phyloP scores from a whole-genome alignment of 2,888 invertebrate species.

The Oscheius sp. region DNA sequence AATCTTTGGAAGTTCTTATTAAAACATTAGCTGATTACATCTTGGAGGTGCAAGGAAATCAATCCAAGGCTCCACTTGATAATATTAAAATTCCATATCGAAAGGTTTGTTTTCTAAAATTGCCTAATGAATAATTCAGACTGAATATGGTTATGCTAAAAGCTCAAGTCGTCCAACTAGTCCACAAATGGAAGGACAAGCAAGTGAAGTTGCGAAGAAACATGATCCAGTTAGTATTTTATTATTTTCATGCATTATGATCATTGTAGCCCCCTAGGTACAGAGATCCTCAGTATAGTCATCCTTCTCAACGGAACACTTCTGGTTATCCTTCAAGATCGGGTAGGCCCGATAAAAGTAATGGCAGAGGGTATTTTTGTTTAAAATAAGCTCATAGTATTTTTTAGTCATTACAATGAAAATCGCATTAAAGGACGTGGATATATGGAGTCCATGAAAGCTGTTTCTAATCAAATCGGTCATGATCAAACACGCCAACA shows the following conservation, averaged over 20 bases:
- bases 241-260: neutral
- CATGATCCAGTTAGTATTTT: neutral
- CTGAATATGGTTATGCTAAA: neutral
- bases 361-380: neutral
- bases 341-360: neutral
- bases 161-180: neutral
- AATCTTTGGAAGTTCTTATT: neutral
- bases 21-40: conserved; percentile 3
- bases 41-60: neutral
- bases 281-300: conserved; percentile 8
- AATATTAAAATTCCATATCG: neutral
- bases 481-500: neutral
- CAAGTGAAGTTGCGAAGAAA: neutral
- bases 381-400: neutral
- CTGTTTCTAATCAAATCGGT: conserved; percentile 3
- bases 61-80: neutral
- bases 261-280: neutral
- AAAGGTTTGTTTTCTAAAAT: neutral
- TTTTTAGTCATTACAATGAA: neutral
- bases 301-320: neutral
- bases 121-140: neutral
- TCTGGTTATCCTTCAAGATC: neutral
- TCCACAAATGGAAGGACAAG: neutral
- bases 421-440: neutral
- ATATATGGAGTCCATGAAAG: neutral